Conservation (phyloP, 2,797 vertebrate species). For the Triplophysa bombifrons region DNA sequence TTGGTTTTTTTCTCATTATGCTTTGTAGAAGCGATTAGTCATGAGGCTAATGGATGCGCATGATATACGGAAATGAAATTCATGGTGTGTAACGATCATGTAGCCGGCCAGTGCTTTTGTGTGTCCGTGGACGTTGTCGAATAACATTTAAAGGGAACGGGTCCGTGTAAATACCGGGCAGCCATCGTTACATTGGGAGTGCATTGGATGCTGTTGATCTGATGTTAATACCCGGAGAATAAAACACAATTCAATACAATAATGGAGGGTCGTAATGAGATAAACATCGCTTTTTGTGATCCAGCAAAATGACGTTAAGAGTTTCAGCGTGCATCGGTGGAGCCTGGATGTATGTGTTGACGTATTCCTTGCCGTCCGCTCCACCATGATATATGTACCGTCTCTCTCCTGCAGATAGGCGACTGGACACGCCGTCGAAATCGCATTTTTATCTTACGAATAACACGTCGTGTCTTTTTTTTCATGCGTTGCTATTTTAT, state of each 20-base stretch:
- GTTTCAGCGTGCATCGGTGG: constrained; percentile 9
- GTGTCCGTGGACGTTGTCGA: constrained; percentile 32
- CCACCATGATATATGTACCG: constrained; percentile 30
- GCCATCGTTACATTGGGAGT: constrained; percentile 13
- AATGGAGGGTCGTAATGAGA: constrained; percentile 27
- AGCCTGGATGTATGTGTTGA: constrained; percentile 50
- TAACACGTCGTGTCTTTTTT: constrained; percentile 49
- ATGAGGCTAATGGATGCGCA: constrained; percentile 64
- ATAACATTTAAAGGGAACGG: constrained; percentile 18
- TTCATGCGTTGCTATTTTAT: constrained; percentile 57
- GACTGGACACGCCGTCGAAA: constrained; percentile 39
- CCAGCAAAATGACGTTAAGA: neutral
- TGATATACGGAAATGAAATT: constrained; percentile 64
- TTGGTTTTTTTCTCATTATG: neutral
- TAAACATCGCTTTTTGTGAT: constrained; percentile 19
- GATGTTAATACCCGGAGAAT: no score
- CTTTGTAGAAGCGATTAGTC: constrained; percentile 38
- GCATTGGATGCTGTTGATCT: constrained; percentile 27
- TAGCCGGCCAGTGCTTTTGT: constrained; percentile 42
- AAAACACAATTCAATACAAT: neutral
- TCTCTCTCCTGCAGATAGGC: constrained; percentile 27
- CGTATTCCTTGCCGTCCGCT: constrained; percentile 41
- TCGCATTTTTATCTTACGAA: constrained; percentile 40
- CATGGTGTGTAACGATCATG: constrained; percentile 50
- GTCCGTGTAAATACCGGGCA: constrained; percentile 24